Percentiles rank a stretch among this genome's conserved stretches.
Evolutionary conservation across 1,140 invertebrate genomes (phyloP).

Genomic region (Uloborus diversus): DNA sequence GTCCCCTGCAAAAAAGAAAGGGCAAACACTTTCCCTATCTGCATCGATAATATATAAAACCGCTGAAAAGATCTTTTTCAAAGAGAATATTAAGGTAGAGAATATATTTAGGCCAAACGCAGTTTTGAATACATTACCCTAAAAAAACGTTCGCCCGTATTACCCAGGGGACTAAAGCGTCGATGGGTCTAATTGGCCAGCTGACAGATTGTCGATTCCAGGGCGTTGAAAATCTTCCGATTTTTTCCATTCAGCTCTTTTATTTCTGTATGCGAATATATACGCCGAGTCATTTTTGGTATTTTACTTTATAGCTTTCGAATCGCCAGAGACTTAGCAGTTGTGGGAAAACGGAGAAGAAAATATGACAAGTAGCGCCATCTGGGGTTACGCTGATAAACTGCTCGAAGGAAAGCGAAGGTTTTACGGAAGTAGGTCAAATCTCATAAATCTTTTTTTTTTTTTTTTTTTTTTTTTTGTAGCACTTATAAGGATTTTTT

Average conservation of each 20-base stretch:
- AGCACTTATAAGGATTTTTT: neutral
- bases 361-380: slow-evolving; percentile 48
- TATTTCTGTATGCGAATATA: slow-evolving; percentile 34
- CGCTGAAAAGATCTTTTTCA: slow-evolving; percentile 19
- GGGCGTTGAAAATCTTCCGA: neutral
- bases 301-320: neutral
- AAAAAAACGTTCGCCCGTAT: slow-evolving; percentile 42
- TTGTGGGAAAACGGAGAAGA: slow-evolving; percentile 23
- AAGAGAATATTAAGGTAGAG: slow-evolving; percentile 39
- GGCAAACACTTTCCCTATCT: slow-evolving; percentile 23
- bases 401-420: neutral
- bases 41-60: slow-evolving; percentile 49
- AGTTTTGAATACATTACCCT: slow-evolving; percentile 51
- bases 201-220: slow-evolving; percentile 54
- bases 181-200: slow-evolving; percentile 42
- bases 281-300: neutral
- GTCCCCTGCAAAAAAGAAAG: slow-evolving; percentile 20
- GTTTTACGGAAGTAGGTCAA: too few species aligned
- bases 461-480: slow-evolving; percentile 19
- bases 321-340: slow-evolving; percentile 25
- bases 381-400: slow-evolving; percentile 14
- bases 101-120: slow-evolving; percentile 50
- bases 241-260: neutral
- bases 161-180: slow-evolving; percentile 26
- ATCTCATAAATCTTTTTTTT: too few species aligned